These are phyloP conservation scores for Ditylenchus weischeri DNA, from an alignment of 2,888 invertebrate genomes.

Conservation along the genomic window DNA sequence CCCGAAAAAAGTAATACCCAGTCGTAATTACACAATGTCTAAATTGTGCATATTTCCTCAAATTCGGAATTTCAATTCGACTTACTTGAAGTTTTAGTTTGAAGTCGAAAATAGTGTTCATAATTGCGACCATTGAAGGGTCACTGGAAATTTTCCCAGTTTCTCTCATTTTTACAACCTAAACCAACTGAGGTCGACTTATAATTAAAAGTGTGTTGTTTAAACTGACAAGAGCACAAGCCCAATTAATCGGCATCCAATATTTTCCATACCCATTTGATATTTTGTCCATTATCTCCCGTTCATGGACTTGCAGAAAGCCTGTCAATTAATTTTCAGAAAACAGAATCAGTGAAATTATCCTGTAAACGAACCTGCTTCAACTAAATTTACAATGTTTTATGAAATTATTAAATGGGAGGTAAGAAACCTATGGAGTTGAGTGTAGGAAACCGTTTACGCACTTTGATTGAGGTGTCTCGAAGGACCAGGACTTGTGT, in stretches of 20 bases:
- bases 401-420: too few relatives aligned
- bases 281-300: constrained; percentile 24
- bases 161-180: constrained; percentile 19
- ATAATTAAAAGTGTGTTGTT: too few relatives aligned
- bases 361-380: constrained; percentile 24
- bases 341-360: neutral
- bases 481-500: constrained; percentile 44
- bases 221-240: constrained; percentile 33
- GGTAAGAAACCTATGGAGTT: too few relatives aligned
- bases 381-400: constrained; percentile 27
- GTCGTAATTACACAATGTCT: constrained; percentile 34
- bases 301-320: constrained; percentile 39
- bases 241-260: constrained; percentile 53
- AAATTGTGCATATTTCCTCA: too few relatives aligned
- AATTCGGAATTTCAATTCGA: too few relatives aligned
- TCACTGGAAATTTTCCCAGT: constrained; percentile 28
- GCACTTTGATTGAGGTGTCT: constrained; percentile 27
- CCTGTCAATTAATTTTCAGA: constrained; percentile 24
- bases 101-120: constrained; percentile 30
- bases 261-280: constrained; percentile 44
- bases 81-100: constrained; percentile 21
- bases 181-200: too few relatives aligned
- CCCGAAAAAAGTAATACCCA: constrained; percentile 10
- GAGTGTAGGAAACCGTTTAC: constrained; percentile 34
- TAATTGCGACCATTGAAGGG: constrained; percentile 12